A percentile compares a stretch with the other conserved stretches of the same genome.
phyloP scores from a whole-genome alignment of 2,797 vertebrate species.

The Crax fasciolata region DNA sequence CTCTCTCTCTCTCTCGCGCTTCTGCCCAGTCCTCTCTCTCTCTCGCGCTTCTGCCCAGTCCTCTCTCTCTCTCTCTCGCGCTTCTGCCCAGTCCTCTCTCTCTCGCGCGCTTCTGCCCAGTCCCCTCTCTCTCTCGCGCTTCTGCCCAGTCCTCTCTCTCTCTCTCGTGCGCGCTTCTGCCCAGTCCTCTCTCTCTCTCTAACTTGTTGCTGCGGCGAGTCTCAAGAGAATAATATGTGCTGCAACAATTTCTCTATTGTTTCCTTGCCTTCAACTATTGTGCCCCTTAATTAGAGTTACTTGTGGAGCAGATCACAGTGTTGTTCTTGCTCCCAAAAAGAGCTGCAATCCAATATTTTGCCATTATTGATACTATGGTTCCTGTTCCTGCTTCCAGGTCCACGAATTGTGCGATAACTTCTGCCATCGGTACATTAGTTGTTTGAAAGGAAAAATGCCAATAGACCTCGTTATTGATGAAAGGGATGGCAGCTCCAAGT shows the following conservation, averaged over 20 bases:
- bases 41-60: too few species aligned
- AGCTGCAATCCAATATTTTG: conserved; percentile 64
- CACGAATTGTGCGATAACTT: conserved; percentile 99
- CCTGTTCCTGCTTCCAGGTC: conserved; percentile 85
- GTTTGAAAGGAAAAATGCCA: conserved; percentile 99
- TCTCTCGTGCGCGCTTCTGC: too few species aligned
- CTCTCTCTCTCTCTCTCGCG: too few species aligned
- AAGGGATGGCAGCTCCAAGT: conserved; percentile 98
- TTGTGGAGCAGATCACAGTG: conserved; percentile 85
- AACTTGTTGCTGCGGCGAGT: conserved; percentile 94
- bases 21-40: too few species aligned
- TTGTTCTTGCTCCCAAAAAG: conserved; percentile 79
- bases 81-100: too few species aligned
- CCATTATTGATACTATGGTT: conserved; percentile 15
- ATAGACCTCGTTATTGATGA: conserved; percentile 99
- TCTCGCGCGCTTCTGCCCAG: too few species aligned
- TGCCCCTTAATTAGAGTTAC: conserved; percentile 89
- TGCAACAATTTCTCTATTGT: conserved; percentile 96
- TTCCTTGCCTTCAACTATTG: conserved; percentile 90
- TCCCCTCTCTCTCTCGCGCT: too few species aligned
- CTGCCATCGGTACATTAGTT: conserved; percentile 99
- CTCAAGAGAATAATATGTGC: conserved; percentile 94
- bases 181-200: conserved; percentile 76
- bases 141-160: conserved; percentile 54
- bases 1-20: too few species aligned